These are phyloP conservation scores for Macrotus californicus DNA, from an alignment of 2,113 vertebrate genomes.

Conservation along the genomic window DNA sequence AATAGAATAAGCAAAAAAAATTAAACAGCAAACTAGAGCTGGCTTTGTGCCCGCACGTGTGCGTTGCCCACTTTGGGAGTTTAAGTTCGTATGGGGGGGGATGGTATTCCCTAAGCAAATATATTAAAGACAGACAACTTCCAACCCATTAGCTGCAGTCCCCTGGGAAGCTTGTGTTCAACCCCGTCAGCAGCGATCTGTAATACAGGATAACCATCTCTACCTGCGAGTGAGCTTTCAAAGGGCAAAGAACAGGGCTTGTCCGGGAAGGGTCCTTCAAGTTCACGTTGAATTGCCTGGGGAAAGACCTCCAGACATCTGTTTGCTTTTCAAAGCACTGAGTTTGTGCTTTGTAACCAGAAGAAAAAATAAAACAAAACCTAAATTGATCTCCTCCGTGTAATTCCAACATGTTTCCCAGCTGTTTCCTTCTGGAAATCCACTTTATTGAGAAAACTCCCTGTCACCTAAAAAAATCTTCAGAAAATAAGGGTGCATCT, in stretches of 20 bases:
- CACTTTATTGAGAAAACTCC: not conserved
- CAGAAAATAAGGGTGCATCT: not conserved
- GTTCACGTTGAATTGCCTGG: constrained; percentile 28
- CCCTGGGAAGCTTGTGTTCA: constrained; percentile 88
- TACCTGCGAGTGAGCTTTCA: constrained; percentile 81
- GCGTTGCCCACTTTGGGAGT: not conserved
- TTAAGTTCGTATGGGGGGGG: not conserved
- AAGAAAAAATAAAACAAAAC: not conserved
- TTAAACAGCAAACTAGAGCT: not conserved
- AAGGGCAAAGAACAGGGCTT: constrained; percentile 81
- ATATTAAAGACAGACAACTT: constrained; percentile 72
- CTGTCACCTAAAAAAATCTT: not conserved
- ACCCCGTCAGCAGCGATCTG: constrained; percentile 89
- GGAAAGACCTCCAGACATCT: constrained; percentile 57
- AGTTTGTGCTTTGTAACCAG: constrained; percentile 23
- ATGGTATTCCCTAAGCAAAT: not conserved
- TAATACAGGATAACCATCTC: constrained; percentile 90
- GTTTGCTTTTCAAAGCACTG: constrained; percentile 57
- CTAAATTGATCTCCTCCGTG: not conserved
- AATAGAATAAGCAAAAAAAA: not conserved
- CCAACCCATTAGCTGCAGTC: constrained; percentile 76
- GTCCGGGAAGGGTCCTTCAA: constrained; percentile 66
- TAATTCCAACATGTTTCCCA: constrained; percentile 3
- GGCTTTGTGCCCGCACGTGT: not conserved
- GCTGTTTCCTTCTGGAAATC: constrained; percentile 14